Percentiles rank a stretch among this genome's conserved stretches.
These are phyloP conservation scores for Eutrigla gurnardus DNA, from an alignment of 2,797 vertebrate species.

Conservation along the genomic window DNA sequence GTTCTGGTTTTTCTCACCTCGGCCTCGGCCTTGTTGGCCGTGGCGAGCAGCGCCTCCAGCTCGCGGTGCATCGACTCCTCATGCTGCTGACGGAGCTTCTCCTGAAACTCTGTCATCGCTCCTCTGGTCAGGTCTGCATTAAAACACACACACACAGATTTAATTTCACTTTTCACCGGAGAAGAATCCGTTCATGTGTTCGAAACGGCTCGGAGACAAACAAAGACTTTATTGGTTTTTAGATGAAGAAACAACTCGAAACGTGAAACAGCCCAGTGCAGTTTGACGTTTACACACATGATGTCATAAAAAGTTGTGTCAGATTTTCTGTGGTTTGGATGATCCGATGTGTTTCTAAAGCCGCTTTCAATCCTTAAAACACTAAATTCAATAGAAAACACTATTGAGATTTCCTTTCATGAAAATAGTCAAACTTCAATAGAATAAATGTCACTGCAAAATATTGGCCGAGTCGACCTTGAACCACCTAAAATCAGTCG, in stretches of 20 bases:
- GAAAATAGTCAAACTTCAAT: not conserved
- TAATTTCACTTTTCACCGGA: not conserved
- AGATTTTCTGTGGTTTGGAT: not conserved
- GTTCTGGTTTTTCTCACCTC: conserved; percentile 81
- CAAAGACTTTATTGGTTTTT: too few species aligned
- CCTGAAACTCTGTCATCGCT: conserved; percentile 93
- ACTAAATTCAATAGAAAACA: not conserved
- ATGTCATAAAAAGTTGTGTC: not conserved
- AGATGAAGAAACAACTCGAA: too few species aligned
- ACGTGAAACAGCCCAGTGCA: not conserved
- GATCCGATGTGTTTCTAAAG: conserved; percentile 3
- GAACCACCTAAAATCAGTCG: not conserved
- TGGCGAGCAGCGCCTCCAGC: conserved; percentile 89
- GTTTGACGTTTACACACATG: not conserved
- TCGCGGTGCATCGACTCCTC: conserved; percentile 94
- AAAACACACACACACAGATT: not conserved
- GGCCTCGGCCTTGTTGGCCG: conserved; percentile 81
- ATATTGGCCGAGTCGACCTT: too few species aligned
- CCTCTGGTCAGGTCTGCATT: conserved; percentile 87
- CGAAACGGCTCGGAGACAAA: not conserved
- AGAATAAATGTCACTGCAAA: too few species aligned
- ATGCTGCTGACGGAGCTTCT: conserved; percentile 94
- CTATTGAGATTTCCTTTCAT: not conserved
- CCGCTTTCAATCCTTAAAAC: not conserved
- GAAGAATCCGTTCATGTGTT: not conserved